phyloP scores from a whole-genome alignment of 2,113 vertebrate species.

The Stictonetta naevosa region DNA sequence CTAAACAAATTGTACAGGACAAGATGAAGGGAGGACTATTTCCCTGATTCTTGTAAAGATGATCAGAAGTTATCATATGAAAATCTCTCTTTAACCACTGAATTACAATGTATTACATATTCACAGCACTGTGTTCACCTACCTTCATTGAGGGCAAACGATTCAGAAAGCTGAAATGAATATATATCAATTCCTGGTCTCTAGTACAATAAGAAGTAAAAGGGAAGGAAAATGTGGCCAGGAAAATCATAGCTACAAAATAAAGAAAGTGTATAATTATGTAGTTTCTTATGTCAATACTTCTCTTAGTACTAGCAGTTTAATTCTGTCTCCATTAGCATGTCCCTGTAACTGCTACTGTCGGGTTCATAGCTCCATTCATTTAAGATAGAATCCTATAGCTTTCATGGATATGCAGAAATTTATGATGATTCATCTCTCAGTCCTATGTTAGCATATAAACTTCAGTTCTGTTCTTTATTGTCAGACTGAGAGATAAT shows the following conservation, averaged over 20 bases:
- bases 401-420: neutral
- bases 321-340: neutral
- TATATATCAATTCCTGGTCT: neutral
- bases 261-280: neutral
- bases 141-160: neutral
- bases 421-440: neutral
- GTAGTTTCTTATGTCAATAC: neutral
- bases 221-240: neutral
- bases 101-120: neutral
- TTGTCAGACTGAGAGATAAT: neutral
- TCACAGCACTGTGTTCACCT: neutral
- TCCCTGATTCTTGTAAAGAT: fast-evolving
- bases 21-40: neutral
- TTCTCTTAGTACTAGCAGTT: neutral
- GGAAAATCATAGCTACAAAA: neutral
- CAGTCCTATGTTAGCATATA: neutral
- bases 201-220: neutral
- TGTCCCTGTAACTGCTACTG: neutral
- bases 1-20: neutral
- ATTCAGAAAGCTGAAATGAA: neutral
- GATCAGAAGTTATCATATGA: neutral
- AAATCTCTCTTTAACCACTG: neutral
- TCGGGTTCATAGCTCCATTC: neutral
- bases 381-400: neutral
- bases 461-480: neutral